phyloP scores from a whole-genome alignment of 2,888 invertebrate species.

The Gastrophysa polygoni region DNA sequence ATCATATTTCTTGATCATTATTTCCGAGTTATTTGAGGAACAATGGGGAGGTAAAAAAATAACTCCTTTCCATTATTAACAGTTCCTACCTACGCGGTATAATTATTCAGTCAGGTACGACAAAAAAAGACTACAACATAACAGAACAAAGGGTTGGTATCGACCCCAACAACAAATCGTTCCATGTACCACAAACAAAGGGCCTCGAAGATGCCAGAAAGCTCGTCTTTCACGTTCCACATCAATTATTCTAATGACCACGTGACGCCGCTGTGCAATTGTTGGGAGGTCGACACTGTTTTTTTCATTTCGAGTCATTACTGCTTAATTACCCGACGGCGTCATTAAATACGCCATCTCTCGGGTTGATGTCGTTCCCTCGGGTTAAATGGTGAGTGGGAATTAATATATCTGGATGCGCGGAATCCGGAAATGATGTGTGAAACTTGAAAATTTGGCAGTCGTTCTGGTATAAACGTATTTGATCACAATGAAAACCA shows the following conservation, averaged over 20 bases:
- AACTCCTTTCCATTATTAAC: too few relatives aligned
- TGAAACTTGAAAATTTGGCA: too few relatives aligned
- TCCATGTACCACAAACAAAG: background rate
- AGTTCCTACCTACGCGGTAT: too few relatives aligned
- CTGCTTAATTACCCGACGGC: constrained; percentile 9
- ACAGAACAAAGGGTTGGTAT: background rate
- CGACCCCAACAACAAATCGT: background rate
- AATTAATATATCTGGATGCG: background rate
- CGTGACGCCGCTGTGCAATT: constrained; percentile 11
- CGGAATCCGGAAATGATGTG: background rate
- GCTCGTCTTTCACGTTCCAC: constrained; percentile 2
- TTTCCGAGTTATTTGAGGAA: too few relatives aligned
- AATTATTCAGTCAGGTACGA: background rate
- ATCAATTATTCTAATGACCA: constrained; percentile 14
- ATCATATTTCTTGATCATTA: too few relatives aligned
- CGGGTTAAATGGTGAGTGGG: background rate
- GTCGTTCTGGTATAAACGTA: too few relatives aligned
- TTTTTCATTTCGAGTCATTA: constrained; percentile 8
- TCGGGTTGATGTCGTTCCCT: constrained; percentile 1
- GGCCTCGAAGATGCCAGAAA: background rate
- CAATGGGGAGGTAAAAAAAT: too few relatives aligned
- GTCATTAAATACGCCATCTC: constrained; percentile 12
- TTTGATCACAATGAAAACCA: too few relatives aligned
- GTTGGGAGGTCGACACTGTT: constrained; percentile 11
- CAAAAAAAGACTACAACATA: background rate